Percentiles rank a stretch among this genome's conserved stretches.
phyloP scores from a whole-genome alignment of 2,888 invertebrate species.

The Tubulanus polymorphus region DNA sequence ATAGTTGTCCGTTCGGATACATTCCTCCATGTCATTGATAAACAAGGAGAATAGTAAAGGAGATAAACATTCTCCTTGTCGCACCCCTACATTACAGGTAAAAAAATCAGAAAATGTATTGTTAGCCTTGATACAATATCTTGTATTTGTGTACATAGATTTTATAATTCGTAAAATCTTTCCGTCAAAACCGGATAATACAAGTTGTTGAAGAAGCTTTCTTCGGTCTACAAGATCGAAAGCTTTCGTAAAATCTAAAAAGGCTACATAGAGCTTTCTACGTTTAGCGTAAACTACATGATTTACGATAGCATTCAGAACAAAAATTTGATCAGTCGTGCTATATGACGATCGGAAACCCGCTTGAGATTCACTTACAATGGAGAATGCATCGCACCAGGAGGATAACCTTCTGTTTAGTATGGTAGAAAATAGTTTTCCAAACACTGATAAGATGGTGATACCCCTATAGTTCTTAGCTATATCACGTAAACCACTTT shows the following conservation, averaged over 20 bases:
- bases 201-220: slow-evolving; percentile 7
- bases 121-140: slow-evolving; percentile 4
- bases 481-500: not conserved
- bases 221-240: slow-evolving; percentile 14
- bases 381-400: not conserved
- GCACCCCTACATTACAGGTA: slow-evolving; percentile 7
- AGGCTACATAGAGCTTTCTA: slow-evolving; percentile 10
- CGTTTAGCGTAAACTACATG: not conserved
- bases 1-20: too few species aligned
- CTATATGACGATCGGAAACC: slow-evolving; percentile 12
- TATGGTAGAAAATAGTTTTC: not conserved
- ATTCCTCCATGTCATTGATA: slow-evolving; percentile 16
- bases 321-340: slow-evolving; percentile 11
- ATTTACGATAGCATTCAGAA: slow-evolving; percentile 8
- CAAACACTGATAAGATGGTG: not conserved
- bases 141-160: slow-evolving; percentile 9
- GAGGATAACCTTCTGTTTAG: not conserved
- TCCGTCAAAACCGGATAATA: slow-evolving; percentile 3
- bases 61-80: slow-evolving; percentile 13
- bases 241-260: slow-evolving; percentile 12
- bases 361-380: slow-evolving; percentile 14
- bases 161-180: slow-evolving; percentile 14
- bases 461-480: not conserved
- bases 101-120: slow-evolving; percentile 10
- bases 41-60: slow-evolving; percentile 12